phyloP scores from a whole-genome alignment of 2,113 vertebrate genomes.

The Aptenodytes patagonicus region DNA sequence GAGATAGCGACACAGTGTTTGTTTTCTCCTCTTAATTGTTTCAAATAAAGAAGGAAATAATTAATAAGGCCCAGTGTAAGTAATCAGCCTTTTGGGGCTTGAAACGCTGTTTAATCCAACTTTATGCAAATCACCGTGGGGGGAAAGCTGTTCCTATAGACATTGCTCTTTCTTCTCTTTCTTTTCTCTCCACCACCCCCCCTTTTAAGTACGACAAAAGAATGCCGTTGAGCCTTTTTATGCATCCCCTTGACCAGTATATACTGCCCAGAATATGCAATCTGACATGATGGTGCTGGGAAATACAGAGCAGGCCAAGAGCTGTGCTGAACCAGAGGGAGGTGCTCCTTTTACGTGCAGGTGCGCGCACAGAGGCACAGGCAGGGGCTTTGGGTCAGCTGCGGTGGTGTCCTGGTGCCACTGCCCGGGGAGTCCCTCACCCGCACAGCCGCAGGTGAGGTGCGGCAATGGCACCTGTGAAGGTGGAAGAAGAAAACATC shows the following conservation, averaged over 20 bases:
- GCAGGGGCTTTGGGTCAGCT: background rate
- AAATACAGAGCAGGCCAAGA: background rate
- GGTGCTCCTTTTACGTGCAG: background rate
- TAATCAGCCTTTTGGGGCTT: conserved; percentile 6
- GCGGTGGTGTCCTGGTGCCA: background rate
- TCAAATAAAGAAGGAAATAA: conserved; percentile 60
- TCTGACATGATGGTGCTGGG: background rate
- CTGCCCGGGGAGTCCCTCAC: fast-evolving
- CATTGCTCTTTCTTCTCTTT: conserved; percentile 33
- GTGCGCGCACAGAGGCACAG: background rate
- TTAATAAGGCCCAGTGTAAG: conserved; percentile 48
- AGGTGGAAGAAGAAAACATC: background rate
- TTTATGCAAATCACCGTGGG: conserved; percentile 26
- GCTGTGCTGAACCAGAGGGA: background rate
- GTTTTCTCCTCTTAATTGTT: conserved; percentile 55
- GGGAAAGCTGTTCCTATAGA: conserved; percentile 32
- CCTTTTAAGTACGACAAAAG: conserved; percentile 42
- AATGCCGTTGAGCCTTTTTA: background rate
- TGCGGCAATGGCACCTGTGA: background rate
- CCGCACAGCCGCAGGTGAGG: background rate
- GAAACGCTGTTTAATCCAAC: conserved; percentile 19
- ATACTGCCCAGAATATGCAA: background rate
- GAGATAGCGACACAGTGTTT: conserved; percentile 21
- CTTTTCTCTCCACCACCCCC: background rate
- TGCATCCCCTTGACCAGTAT: background rate